These are phyloP conservation scores for Conus betulinus DNA, from an alignment of 1,140 invertebrate genomes.

Conservation along the genomic window DNA sequence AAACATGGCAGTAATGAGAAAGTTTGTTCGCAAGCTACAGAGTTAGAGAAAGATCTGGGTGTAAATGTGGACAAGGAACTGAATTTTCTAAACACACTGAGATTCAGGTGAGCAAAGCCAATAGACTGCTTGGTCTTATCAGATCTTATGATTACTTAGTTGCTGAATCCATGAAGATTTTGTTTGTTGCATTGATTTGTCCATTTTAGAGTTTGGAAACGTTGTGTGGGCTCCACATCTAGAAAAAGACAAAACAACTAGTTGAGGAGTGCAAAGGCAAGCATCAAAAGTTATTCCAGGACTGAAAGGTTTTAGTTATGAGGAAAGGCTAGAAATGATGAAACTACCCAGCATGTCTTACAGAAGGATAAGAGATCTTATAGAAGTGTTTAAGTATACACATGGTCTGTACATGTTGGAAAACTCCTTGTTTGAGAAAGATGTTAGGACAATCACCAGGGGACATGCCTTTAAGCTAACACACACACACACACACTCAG, in stretches of 20 bases:
- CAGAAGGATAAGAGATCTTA: not conserved
- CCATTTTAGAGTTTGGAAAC: not conserved
- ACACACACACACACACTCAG: too few relatives aligned
- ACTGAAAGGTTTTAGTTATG: not conserved
- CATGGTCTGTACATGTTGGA: too few relatives aligned
- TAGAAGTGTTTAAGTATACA: too few relatives aligned
- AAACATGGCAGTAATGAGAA: not conserved
- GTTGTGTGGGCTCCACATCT: not conserved
- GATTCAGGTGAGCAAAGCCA: not conserved
- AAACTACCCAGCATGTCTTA: not conserved
- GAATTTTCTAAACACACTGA: not conserved
- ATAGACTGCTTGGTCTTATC: not conserved
- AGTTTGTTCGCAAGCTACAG: not conserved
- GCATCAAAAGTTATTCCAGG: not conserved
- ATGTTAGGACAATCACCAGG: too few relatives aligned
- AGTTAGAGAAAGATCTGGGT: not conserved
- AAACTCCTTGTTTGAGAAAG: too few relatives aligned
- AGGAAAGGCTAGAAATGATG: not conserved
- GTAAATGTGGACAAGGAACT: not conserved
- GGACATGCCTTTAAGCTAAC: too few relatives aligned
- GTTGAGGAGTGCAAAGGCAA: not conserved
- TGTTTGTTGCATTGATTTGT: not conserved
- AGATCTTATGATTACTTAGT: not conserved
- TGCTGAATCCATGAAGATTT: not conserved
- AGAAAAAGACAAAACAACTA: not conserved